Evolutionary conservation across 2,113 vertebrate species (phyloP).

Genomic region (Marmota monax): DNA sequence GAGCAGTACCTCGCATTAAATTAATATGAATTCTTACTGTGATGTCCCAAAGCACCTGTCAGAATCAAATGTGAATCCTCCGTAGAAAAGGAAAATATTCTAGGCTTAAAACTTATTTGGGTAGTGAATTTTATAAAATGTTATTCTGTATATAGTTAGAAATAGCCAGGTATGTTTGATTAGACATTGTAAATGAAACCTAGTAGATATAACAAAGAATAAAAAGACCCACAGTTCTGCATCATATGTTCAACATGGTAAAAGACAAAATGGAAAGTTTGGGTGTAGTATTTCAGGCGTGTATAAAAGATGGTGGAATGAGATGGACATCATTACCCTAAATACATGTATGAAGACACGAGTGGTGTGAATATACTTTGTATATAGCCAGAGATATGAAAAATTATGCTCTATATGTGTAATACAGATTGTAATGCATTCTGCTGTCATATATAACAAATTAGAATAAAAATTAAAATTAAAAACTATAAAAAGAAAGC

Average conservation of each 20-base stretch:
- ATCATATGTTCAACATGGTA: background rate
- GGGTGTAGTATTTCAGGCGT: no score
- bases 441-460: no score
- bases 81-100: background rate
- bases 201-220: background rate
- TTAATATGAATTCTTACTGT: background rate
- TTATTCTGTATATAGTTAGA: background rate
- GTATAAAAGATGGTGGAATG: no score
- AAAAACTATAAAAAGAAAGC: background rate
- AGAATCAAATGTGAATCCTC: conserved; percentile 11
- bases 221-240: background rate
- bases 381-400: no score
- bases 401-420: no score
- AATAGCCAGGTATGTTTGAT: background rate
- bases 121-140: background rate
- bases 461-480: no score
- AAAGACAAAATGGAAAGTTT: background rate
- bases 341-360: no score
- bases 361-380: no score
- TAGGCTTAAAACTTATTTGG: background rate
- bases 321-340: no score
- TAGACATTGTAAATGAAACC: background rate
- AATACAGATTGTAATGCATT: no score
- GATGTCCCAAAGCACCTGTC: background rate
- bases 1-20: background rate